Conservation (phyloP, 2,888 invertebrate genomes). For the Saturnia japonica region DNA sequence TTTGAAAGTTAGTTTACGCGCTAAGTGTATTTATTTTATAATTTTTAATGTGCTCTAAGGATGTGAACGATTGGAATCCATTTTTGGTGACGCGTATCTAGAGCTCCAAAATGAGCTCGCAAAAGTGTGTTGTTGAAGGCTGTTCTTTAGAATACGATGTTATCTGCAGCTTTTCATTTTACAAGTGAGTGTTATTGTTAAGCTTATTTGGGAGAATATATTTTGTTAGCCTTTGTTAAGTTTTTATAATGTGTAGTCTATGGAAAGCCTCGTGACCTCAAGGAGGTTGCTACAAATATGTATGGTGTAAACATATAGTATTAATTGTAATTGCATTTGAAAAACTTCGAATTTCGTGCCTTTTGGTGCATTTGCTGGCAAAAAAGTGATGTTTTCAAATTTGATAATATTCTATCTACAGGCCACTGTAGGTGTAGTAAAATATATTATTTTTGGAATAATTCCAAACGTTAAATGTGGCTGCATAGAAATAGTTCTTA, state of each 20-base stretch:
- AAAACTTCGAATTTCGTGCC: neutral
- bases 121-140: constrained; percentile 78
- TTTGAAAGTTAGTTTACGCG: constrained; percentile 80
- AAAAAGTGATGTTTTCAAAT: neutral
- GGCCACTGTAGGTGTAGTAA: neutral
- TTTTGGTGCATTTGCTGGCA: neutral
- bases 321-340: neutral
- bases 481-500: neutral
- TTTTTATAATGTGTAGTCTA: constrained; percentile 20
- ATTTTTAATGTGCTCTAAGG: constrained; percentile 55
- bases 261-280: constrained; percentile 33
- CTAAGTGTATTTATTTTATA: constrained; percentile 72
- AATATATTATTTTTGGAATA: neutral
- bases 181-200: constrained; percentile 70
- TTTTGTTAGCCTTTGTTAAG: no score
- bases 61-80: constrained; percentile 70
- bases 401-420: neutral
- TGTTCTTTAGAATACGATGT: constrained; percentile 78
- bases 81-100: constrained; percentile 57
- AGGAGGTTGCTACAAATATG: constrained; percentile 25
- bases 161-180: constrained; percentile 78
- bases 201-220: constrained; percentile 13
- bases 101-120: constrained; percentile 64
- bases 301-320: constrained; percentile 31
- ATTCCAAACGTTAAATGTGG: neutral